A percentile compares a stretch with the other conserved stretches of the same genome.
Conservation (phyloP, 2,888 invertebrate genomes). For the Acleris laterana region DNA sequence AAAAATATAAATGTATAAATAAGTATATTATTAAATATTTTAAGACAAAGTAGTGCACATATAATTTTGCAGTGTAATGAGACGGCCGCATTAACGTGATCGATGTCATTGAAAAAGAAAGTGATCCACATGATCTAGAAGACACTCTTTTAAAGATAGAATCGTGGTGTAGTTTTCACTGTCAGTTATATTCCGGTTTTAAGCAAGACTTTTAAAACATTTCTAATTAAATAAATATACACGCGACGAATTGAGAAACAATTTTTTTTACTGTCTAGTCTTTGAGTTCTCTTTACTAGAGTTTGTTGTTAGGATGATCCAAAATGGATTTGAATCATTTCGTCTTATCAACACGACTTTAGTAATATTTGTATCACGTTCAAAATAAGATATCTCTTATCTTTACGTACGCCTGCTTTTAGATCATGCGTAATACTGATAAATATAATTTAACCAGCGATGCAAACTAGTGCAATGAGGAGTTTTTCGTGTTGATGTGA, state of each 20-base stretch:
- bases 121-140: slow-evolving; percentile 13
- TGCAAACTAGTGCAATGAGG: background rate
- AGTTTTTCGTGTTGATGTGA: background rate
- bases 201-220: background rate
- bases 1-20: too few species aligned
- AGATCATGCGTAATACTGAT: background rate
- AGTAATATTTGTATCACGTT: slow-evolving; percentile 7
- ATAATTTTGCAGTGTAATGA: too few species aligned
- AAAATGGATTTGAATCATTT: background rate
- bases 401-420: slow-evolving; percentile 10
- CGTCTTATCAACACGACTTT: background rate
- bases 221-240: background rate
- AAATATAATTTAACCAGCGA: background rate
- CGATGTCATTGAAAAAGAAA: slow-evolving; percentile 16
- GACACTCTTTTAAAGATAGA: background rate
- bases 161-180: slow-evolving; percentile 4
- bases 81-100: too few species aligned
- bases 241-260: too few species aligned
- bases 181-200: slow-evolving; percentile 19
- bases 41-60: too few species aligned
- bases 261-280: too few species aligned
- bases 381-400: slow-evolving; percentile 5
- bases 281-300: too few species aligned
- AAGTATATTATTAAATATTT: too few species aligned
- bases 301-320: too few species aligned